Evolutionary conservation across 2,888 invertebrate genomes (phyloP).

Genomic region (Cryptus viduatorius): DNA sequence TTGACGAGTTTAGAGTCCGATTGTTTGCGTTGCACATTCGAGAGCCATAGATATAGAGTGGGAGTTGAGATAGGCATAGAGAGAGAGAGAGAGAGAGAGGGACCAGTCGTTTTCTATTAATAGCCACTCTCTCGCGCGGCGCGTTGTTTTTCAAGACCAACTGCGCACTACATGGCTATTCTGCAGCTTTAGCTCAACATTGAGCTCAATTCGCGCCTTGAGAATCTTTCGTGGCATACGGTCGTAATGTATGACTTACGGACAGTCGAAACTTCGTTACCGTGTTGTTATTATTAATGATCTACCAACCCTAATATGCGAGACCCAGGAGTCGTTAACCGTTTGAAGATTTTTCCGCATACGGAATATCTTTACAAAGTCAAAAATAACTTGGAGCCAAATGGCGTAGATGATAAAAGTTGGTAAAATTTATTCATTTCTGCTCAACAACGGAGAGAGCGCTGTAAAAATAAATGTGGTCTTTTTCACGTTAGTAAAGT

Average conservation of each 20-base stretch:
- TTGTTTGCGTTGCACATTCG: slow-evolving; percentile 50
- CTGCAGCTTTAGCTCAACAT: slow-evolving; percentile 12
- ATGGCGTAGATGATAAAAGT: no score
- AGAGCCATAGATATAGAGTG: slow-evolving; percentile 25
- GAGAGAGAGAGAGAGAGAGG: slow-evolving; percentile 20
- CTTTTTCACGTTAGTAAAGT: neutral
- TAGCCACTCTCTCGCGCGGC: slow-evolving; percentile 37
- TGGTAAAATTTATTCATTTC: no score
- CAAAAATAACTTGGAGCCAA: no score
- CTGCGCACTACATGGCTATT: slow-evolving; percentile 39
- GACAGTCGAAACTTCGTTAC: neutral
- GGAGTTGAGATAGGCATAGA: neutral
- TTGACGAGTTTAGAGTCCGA: slow-evolving; percentile 19
- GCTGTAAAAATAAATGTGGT: neutral
- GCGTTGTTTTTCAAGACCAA: slow-evolving; percentile 59
- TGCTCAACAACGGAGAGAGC: neutral
- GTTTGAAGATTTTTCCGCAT: no score
- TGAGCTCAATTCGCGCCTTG: neutral
- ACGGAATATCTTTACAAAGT: no score
- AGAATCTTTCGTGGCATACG: neutral
- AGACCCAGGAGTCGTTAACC: no score
- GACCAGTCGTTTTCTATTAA: slow-evolving; percentile 49
- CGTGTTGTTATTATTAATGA: neutral
- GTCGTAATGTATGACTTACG: neutral
- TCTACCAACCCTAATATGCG: no score